Evolutionary conservation across 2,113 vertebrate species (phyloP), one percentile per base, ranked within the genome.

Genomic region (Gobiocypris rarus): DNA sequence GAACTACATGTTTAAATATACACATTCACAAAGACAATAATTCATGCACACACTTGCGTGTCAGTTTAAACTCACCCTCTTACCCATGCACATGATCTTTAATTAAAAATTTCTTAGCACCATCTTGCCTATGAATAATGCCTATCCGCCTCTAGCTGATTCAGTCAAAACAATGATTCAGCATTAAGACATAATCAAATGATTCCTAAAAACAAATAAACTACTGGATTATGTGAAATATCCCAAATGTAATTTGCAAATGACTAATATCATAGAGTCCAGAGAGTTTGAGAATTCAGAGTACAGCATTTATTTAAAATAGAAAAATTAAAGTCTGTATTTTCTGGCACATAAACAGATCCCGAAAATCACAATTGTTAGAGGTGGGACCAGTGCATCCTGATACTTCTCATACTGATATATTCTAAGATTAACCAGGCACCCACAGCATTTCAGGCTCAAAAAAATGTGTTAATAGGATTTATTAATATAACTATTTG

Each of bases 401-500:
- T 31, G 7, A 31, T 59, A 59, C 34, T 7, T 38, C 38, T 38
- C 38, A 38, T 38, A 7, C 38, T 59, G 17, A 59, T 31, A 31
- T 65, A 65, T 34, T 65, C 9, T 65, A 34, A 34, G 26, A 19
- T 17, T 67, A 67, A 67, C 15, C 63, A 56, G 59, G 19, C 74
- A 82, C 24, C 58, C 4, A 1, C 4, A 61, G 11, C 11, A 61
- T 61, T 26, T 61, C 11, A 61, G 59, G 11, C 11, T 26, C n/a
- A 38, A 75, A 75, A 59, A 65, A 65, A 34, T 34, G 74, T 61
- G 24, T 38, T 86, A 79, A 83, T 61, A 63, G 74, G 65, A 79
- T 79, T 61, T 71, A 75, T 34, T 86, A 78, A 76, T 86, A 63
- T 7, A 50, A 56, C 15, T 17, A 11, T 38, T 56, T 22, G 8